Evolutionary conservation across 2,888 invertebrate species (phyloP), one percentile per base, ranked within the genome.

Genomic region (Phaedon cochleariae): DNA sequence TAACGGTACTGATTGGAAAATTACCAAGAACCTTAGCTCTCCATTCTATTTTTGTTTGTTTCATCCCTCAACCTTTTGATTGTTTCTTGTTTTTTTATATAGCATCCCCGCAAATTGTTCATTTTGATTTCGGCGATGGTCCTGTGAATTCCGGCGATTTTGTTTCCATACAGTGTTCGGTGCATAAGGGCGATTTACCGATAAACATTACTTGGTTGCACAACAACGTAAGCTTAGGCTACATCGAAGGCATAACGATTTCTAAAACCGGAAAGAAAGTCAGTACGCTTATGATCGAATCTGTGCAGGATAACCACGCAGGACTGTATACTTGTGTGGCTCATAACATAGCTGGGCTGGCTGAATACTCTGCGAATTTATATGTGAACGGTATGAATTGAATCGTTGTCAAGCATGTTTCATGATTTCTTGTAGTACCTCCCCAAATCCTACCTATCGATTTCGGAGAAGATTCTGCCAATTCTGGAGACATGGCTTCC

Each of bases 111-210:
- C 78, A 79, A 72, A 79, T 81, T 9, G 82, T 83, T 65, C 85
- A 85, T 12, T 86, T 86, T 71, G 83, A 84, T 71, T 88, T 89
- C 72, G 78, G 77, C 3, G 76, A 77, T 37, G 75, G 76, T 26
- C 86, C 88, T 68, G 85, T 89, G 62, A 87, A 87, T 81, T 88
- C 89, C 71, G 90, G 90, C 59, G 90, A 90, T 78, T 88, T 93
- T 54, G 84, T 85, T 41, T 93, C 92, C 90, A 85, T 86, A 37
- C 85, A 89, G 74, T 89, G 88, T 67, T 85, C 83, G 59, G 81
- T 82, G 41, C 80, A 88, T 77, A 92, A 92, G 81, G 93, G 95
- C 65, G 94, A 95, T 83, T 87, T 89, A 75, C 95, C 95, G 1
- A 85, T 95, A 45, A 86, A 87, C 63, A 88, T 93, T 41, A 84